Evolutionary conservation across 1,140 invertebrate species (phyloP).

Genomic region (Aphelinus atriplicis): DNA sequence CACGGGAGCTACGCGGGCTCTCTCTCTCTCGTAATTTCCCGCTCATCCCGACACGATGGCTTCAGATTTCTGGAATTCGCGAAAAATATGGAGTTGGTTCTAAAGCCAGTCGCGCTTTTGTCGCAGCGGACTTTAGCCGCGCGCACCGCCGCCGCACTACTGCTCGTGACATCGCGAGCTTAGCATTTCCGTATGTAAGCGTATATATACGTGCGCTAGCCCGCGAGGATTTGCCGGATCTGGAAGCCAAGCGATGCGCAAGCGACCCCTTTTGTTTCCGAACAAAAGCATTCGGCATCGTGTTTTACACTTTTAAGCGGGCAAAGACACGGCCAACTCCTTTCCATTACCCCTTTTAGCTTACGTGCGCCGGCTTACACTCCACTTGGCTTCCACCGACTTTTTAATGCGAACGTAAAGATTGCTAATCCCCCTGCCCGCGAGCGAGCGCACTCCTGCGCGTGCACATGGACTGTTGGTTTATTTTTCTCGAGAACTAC

Average conservation of each 20-base stretch:
- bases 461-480: too few relatives aligned
- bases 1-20: too few relatives aligned
- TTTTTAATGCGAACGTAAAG: slow-evolving; percentile 26
- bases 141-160: too few relatives aligned
- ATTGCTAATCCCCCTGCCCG: slow-evolving; percentile 9
- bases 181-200: too few relatives aligned
- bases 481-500: too few relatives aligned
- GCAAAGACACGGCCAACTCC: not conserved
- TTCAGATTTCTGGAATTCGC: slow-evolving; percentile 14
- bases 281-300: slow-evolving; percentile 42
- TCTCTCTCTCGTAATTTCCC: not conserved
- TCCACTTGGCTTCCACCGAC: slow-evolving; percentile 24
- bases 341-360: not conserved
- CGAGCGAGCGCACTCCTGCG: not conserved
- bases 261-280: slow-evolving; percentile 36
- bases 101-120: too few relatives aligned
- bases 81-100: not conserved
- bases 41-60: not conserved
- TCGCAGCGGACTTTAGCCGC: too few relatives aligned
- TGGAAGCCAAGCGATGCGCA: slow-evolving; percentile 30
- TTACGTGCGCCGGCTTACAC: slow-evolving; percentile 15
- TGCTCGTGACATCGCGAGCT: too few relatives aligned
- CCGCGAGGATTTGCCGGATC: too few relatives aligned
- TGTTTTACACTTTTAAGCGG: slow-evolving; percentile 39
- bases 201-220: too few relatives aligned